Conservation (phyloP, 37 sponge, comb jelly and placozoan genomes). For the Amphimedon queenslandica region DNA sequence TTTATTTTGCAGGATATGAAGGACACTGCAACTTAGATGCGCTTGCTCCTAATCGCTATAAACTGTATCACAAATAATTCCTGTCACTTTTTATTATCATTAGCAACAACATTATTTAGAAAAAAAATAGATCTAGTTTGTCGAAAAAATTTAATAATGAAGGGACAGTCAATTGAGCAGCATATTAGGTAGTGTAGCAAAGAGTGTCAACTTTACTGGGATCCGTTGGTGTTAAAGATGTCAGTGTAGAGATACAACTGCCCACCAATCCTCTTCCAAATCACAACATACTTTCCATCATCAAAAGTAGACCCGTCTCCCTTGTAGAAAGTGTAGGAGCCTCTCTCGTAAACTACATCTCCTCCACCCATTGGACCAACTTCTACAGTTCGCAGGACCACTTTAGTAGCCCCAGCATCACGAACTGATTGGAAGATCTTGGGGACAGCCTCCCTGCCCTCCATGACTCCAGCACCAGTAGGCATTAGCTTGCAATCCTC, state of each 20-base stretch:
- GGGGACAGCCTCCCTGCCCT: constrained; percentile 49
- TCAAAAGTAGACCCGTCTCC: constrained; percentile 40
- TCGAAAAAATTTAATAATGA: too few relatives aligned
- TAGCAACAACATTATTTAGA: too few relatives aligned
- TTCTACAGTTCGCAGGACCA: constrained; percentile 47
- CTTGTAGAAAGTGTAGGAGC: constrained; percentile 51
- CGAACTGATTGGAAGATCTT: too few relatives aligned
- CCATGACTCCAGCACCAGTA: constrained; percentile 28
- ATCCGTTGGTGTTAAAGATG: constrained; percentile 82
- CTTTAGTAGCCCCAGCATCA: constrained; percentile 30
- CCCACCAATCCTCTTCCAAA: constrained; percentile 73
- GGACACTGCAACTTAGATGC: too few relatives aligned
- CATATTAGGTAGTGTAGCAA: too few relatives aligned
- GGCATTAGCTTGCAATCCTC: constrained; percentile 74
- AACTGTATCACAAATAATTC: too few relatives aligned
- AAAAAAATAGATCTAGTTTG: too few relatives aligned
- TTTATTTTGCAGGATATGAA: too few relatives aligned
- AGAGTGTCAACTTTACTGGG: too few relatives aligned
- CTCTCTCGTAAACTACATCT: constrained; percentile 53
- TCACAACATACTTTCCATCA: constrained; percentile 79
- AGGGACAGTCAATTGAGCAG: too few relatives aligned
- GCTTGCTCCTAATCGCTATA: too few relatives aligned
- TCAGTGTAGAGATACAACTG: constrained; percentile 72
- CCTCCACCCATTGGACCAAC: constrained; percentile 50
- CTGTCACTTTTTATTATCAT: too few relatives aligned